Evolutionary conservation across 2,888 invertebrate species (phyloP).

Genomic region (Brenthis hecate): DNA sequence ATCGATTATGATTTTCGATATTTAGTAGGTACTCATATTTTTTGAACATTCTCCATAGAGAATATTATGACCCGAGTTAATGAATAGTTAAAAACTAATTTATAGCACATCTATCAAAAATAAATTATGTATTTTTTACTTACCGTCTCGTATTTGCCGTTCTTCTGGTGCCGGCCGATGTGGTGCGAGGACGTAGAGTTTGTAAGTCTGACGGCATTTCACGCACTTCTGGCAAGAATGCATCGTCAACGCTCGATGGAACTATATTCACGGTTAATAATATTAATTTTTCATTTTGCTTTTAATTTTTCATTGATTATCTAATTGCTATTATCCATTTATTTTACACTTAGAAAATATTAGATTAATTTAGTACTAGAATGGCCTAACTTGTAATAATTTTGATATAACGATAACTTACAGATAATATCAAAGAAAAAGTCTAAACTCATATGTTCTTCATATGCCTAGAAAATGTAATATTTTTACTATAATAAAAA

Average conservation of each 20-base stretch:
- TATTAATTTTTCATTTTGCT: neutral
- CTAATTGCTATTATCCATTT: neutral
- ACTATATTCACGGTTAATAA: conserved; percentile 45
- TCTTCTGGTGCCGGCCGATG: conserved; percentile 72
- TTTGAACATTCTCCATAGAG: neutral
- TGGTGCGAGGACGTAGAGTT: conserved; percentile 68
- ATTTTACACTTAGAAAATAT: neutral
- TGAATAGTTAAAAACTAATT: neutral
- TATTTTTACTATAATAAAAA: no score
- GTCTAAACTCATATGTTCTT: no score
- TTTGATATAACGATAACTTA: no score
- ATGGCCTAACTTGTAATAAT: no score
- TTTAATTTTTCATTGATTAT: neutral
- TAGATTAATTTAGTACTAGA: no score
- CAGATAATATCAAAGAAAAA: no score
- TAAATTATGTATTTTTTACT: conserved; percentile 26
- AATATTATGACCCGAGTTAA: neutral
- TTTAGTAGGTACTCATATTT: no score
- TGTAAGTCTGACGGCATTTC: conserved; percentile 63
- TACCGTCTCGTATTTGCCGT: conserved; percentile 76
- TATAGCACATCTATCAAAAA: conserved; percentile 9
- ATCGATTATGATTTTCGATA: neutral
- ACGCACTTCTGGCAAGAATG: conserved; percentile 71
- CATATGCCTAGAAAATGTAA: neutral
- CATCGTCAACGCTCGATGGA: conserved; percentile 69